These are phyloP conservation scores for Emys orbicularis DNA, from an alignment of 2,797 vertebrate species.

Conservation along the genomic window DNA sequence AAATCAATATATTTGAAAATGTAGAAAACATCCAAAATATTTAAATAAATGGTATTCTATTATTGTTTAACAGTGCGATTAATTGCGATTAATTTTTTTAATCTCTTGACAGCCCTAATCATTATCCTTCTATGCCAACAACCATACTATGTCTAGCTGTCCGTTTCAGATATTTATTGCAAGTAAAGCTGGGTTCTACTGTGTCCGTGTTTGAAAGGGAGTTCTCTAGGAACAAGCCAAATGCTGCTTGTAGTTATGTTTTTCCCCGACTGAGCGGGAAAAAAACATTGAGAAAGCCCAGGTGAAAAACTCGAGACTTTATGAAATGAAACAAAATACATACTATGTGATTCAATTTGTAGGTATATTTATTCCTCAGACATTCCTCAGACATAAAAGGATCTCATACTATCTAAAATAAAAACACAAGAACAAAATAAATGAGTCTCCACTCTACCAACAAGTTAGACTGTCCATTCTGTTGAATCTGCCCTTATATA, in stretches of 20 bases:
- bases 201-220: background rate
- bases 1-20: too few species aligned
- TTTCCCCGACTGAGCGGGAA: background rate
- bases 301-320: background rate
- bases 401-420: background rate
- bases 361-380: background rate
- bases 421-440: background rate
- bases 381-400: background rate
- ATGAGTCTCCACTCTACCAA: background rate
- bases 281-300: background rate
- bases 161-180: background rate
- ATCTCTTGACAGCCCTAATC: too few species aligned
- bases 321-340: background rate
- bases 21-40: too few species aligned
- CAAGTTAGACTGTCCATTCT: background rate
- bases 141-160: background rate
- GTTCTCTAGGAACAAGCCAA: background rate
- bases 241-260: background rate
- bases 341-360: background rate
- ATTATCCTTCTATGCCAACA: background rate
- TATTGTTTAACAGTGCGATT: too few species aligned
- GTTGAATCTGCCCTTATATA: background rate
- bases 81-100: too few species aligned
- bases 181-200: background rate
- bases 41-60: too few species aligned